Percentiles rank a stretch among this genome's conserved stretches.
These are phyloP conservation scores for Suncus etruscus DNA, from an alignment of 2,113 vertebrate species.

Conservation along the genomic window DNA sequence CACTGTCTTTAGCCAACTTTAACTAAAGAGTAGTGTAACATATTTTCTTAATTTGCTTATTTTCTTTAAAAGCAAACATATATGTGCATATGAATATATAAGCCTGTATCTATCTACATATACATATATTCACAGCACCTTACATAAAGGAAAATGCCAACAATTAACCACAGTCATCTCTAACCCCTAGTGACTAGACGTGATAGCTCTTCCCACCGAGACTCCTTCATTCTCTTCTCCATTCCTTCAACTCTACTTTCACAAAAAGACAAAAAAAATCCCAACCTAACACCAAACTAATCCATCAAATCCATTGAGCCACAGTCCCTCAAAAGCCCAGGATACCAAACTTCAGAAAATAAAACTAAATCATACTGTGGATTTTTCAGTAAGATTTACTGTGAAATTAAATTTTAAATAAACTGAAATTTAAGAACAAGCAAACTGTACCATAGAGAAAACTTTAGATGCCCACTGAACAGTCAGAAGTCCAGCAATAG, in stretches of 20 bases:
- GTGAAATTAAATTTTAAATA: too few species aligned
- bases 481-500: background rate
- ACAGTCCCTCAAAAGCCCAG: background rate
- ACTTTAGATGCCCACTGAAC: background rate
- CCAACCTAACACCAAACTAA: background rate
- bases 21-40: background rate
- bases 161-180: background rate
- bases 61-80: background rate
- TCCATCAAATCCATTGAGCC: background rate
- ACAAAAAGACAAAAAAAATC: background rate
- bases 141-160: background rate
- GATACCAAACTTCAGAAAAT: background rate
- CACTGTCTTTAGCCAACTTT: background rate
- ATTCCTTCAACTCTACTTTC: background rate
- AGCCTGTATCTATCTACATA: background rate
- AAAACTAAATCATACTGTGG: background rate
- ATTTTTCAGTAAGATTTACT: too few species aligned
- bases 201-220: fast-evolving
- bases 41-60: constrained; percentile 19
- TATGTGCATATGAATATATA: background rate
- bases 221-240: background rate
- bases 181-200: fast-evolving
- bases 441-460: background rate
- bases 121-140: background rate
- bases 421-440: too few species aligned